phyloP scores from a whole-genome alignment of 2,888 invertebrate genomes.

The Macaria notata region DNA sequence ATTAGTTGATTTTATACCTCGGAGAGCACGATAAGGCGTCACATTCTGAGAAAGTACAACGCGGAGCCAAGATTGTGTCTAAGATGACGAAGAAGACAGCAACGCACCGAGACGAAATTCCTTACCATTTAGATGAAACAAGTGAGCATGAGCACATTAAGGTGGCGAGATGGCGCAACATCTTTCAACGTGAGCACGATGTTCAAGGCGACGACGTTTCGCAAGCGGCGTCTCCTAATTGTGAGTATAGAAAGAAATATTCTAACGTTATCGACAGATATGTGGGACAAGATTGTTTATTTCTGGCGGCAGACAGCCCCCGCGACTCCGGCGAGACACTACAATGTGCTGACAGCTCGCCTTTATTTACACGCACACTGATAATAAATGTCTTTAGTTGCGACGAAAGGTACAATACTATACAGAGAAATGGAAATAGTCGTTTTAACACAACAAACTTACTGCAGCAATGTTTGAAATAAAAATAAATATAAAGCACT shows the following conservation, averaged over 20 bases:
- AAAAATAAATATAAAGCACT: too few species aligned
- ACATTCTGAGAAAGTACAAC: slow-evolving; percentile 32
- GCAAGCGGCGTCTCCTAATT: slow-evolving; percentile 45
- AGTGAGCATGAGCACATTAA: too few species aligned
- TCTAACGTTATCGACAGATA: slow-evolving; percentile 56
- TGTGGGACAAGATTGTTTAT: slow-evolving; percentile 66
- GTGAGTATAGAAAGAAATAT: slow-evolving; percentile 47
- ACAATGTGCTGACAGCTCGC: slow-evolving; percentile 44
- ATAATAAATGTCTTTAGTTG: slow-evolving; percentile 7
- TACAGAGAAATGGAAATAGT: slow-evolving; percentile 3
- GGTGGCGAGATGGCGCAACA: slow-evolving; percentile 9
- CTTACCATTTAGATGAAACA: too few species aligned
- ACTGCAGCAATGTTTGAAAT: too few species aligned
- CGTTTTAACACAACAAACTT: too few species aligned
- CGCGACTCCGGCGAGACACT: slow-evolving; percentile 41
- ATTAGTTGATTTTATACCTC: slow-evolving; percentile 42
- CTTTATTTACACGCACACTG: slow-evolving; percentile 22
- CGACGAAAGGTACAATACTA: slow-evolving; percentile 3
- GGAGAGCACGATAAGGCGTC: slow-evolving; percentile 34
- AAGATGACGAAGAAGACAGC: slow-evolving; percentile 6
- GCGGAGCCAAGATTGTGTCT: slow-evolving; percentile 13
- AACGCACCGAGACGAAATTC: background rate
- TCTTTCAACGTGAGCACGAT: slow-evolving; percentile 22
- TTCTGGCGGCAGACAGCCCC: slow-evolving; percentile 57
- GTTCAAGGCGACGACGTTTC: slow-evolving; percentile 42